Base-by-base conservation (phyloP, 2,113 vertebrate species). In the Mobula hypostoma region DNA sequence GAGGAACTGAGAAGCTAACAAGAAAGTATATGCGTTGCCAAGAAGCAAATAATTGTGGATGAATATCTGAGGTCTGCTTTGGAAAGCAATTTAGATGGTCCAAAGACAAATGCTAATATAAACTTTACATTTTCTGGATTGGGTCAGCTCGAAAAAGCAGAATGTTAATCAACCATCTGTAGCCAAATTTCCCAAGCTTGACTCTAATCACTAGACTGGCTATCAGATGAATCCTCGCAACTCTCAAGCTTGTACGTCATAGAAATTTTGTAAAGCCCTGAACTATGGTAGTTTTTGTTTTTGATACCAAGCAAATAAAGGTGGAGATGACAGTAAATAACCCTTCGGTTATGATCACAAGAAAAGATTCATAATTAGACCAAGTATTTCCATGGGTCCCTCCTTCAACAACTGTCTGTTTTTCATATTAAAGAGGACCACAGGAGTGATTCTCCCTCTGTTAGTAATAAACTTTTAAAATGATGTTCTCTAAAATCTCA, bases 101-200 rank as follows among this genome's bases (percentile, higher is more conserved):
- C 91, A 76, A 74, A 93, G 91, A 74, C 91, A 93, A 93, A 74
- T 93, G 91, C 91, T 74, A 93, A 93, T 93, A 76, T 93, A 74
- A 93, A 74, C 91, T 74, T 70, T 15, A 17, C 15, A 72, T 93
- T 74, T 93, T 74, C 36, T 74, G 66, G 72, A 70, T 74, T 93
- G 68, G 66, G 48, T 74, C 91, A 48, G 70, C 85, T n/a, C 12
- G 85, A 68, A 90, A 29, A 66, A 66, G 61, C 85, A 70, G 72
- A 93, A 93, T 93, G 72, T 93, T 93, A 93, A 93, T 93, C 91
- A 93, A 72, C 91, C 70, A 93, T 93, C 91, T 93, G 91, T 17
- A 74, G 70, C 21, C 40, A 93, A 74, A 93, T 70, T 93, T 36
- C 70, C 91, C 68, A 76, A 93, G 74, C 91, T 74, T 19, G 56